Evolutionary conservation across 2,888 invertebrate genomes (phyloP).

Genomic region (Smittia sp.): DNA sequence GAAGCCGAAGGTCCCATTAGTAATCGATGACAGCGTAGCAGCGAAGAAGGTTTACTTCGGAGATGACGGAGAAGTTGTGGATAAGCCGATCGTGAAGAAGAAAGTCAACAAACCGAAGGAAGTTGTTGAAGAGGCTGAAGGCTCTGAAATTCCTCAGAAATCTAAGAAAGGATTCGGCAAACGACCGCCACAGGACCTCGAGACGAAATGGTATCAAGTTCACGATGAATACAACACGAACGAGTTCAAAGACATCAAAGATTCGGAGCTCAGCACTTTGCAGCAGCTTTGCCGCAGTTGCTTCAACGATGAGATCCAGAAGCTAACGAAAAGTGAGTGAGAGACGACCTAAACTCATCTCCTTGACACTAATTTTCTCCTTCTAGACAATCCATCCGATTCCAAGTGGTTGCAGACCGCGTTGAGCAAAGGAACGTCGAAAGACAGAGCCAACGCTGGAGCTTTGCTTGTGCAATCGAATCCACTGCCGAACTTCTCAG

Average conservation of each 20-base stretch:
- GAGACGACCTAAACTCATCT: background rate
- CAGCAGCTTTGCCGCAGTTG: constrained; percentile 49
- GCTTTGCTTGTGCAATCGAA: constrained; percentile 52
- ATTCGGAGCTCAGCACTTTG: constrained; percentile 50
- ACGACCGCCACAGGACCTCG: constrained; percentile 44
- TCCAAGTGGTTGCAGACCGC: constrained; percentile 53
- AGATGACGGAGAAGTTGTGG: constrained; percentile 41
- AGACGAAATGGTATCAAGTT: constrained; percentile 51
- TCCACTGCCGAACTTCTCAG: constrained; percentile 51
- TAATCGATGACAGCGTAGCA: background rate
- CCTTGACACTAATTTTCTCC: background rate
- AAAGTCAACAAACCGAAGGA: constrained; percentile 45
- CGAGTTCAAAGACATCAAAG: constrained; percentile 51
- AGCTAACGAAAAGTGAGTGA: constrained; percentile 48
- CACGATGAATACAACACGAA: constrained; percentile 48
- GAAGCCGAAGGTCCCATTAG: constrained; percentile 6
- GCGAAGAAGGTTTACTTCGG: constrained; percentile 42
- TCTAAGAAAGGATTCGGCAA: constrained; percentile 43
- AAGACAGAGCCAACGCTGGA: constrained; percentile 53
- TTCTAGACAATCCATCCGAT: constrained; percentile 51
- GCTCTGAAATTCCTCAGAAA: constrained; percentile 42
- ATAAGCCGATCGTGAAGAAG: constrained; percentile 43
- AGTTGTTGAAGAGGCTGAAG: constrained; percentile 49
- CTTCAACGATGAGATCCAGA: constrained; percentile 48
- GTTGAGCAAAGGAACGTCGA: constrained; percentile 52